Conservation (phyloP, 2,888 invertebrate species). For the Patella pellucida region DNA sequence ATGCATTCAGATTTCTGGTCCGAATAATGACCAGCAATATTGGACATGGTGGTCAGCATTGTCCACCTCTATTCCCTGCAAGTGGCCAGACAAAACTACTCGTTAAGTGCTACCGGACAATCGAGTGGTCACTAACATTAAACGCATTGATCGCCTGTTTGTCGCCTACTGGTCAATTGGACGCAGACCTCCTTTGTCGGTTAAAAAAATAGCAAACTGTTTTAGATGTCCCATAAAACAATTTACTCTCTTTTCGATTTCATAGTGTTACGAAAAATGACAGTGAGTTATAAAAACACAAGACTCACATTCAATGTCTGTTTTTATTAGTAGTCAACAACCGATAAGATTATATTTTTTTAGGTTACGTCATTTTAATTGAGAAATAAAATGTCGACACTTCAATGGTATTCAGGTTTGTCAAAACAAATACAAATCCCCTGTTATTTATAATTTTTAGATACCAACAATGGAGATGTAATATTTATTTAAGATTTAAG, state of each 20-base stretch:
- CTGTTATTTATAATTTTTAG: too few species aligned
- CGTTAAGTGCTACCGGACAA: background rate
- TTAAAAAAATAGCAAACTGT: constrained; percentile 8
- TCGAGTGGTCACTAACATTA: constrained; percentile 5
- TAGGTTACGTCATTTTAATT: too few species aligned
- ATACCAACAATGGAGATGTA: too few species aligned
- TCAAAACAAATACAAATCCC: too few species aligned
- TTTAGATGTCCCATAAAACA: background rate
- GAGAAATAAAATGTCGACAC: too few species aligned
- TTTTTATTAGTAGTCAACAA: too few species aligned
- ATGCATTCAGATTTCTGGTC: background rate
- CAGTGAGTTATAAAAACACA: background rate
- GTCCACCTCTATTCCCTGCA: background rate
- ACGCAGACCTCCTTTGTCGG: background rate
- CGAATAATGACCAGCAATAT: constrained; percentile 5
- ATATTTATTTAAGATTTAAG: too few species aligned
- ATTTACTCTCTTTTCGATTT: background rate
- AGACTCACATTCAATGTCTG: too few species aligned
- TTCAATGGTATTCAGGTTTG: too few species aligned
- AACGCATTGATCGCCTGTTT: background rate
- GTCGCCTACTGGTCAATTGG: constrained; percentile 10
- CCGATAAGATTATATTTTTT: too few species aligned
- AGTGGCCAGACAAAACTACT: background rate
- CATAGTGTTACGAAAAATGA: constrained; percentile 1
- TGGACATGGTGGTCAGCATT: background rate